Evolutionary conservation across 2,888 invertebrate species (phyloP), one percentile per base, ranked within the genome.

Genomic region (Pristionchus mayeri): DNA sequence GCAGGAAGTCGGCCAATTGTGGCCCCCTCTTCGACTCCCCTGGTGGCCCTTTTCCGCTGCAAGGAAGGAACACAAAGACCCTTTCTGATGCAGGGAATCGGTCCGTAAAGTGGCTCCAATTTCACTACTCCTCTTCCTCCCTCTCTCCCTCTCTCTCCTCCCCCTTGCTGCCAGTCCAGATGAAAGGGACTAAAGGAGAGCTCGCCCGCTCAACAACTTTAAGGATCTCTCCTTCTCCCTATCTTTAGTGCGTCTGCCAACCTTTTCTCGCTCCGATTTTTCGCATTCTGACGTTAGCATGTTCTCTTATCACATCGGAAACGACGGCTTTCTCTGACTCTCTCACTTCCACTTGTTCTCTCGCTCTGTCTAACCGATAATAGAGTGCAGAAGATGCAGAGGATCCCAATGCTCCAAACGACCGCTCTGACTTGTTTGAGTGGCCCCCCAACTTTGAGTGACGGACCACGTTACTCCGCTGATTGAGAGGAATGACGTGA

Each of bases 111-210:
- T 37, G 67, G 40, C 37, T 67, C 37, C 37, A 18, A 37, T 67
- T 67, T 40, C 67, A 67, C 67, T 67, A 37, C 37, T 9, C 34
- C 79, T 79, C 37, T n/a, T 79, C 37, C 37, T 54, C 52, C 44
- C 52, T 40, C 34, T 40, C 48, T 76, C 76, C 24, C 48, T 48
- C 76, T 24, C 48, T 48, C 76, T 24, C 48, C 48, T 76, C 76
- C 7, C 48, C 18, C 76, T 76, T 16, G 44, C 48, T 76, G n/a
- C 16, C 44, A 48, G 76, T 48, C 48, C 48, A 48, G 67, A 18
- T 37, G 60, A 40, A 71, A 71, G 30, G n/a, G 67, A 67, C 37
- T 34, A 67, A n/a, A 40, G 71, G 71, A 71, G 71, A 71, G 71
- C 18, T 21, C n/a, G 2, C 37, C 18, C 71, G 37, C 71, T 71